Evolutionary conservation across 1,140 invertebrate species (phyloP), one percentile per base, ranked within the genome.

Genomic region (Drosophila lowei): DNA sequence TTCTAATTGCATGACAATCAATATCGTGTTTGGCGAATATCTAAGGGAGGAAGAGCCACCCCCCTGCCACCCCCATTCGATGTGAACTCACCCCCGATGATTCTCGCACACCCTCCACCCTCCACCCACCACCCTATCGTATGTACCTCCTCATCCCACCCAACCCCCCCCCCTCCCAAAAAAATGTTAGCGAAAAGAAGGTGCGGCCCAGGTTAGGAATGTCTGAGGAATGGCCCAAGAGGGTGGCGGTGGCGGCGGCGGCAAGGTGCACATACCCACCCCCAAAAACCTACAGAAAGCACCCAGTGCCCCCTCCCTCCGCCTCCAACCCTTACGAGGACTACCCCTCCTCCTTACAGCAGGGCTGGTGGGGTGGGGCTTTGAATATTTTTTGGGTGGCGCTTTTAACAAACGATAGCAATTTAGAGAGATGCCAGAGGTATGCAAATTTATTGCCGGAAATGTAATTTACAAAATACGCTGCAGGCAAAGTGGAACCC

Each of bases 361-460:
- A 34, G 54, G 53, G 57, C 41, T 25, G 23, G 5, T 23, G 23
- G 23, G 23, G 4, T 25, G 23, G 23, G 55, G 11, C 8, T 30
- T 30, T 65, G 28, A 57, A 59, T 58, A 59, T 67, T 50, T 60
- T 68, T 77, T 34, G 59, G 83, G 61, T 75, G 71, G 79, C 72
- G 76, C 77, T 78, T 89, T 79, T 85, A 85, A 90, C 81, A 90
- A 90, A 90, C 86, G 86, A 90, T 86, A 90, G 86, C 86, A 89
- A 89, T 89, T 89, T 89, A 84, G 84, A 89, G 78, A 89, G 84
- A 89, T 90, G 89, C 89, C 89, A 90, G 85, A 90, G 90, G 90
- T 90, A 91, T 90, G 89, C 89, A 91, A 91, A 91, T 91, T 91
- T 90, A 91, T 90, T 90, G 89, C 86, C 89, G 90, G 90, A 91